Base-by-base conservation (phyloP, 2,797 vertebrate genomes). In the Liparis tanakae region DNA sequence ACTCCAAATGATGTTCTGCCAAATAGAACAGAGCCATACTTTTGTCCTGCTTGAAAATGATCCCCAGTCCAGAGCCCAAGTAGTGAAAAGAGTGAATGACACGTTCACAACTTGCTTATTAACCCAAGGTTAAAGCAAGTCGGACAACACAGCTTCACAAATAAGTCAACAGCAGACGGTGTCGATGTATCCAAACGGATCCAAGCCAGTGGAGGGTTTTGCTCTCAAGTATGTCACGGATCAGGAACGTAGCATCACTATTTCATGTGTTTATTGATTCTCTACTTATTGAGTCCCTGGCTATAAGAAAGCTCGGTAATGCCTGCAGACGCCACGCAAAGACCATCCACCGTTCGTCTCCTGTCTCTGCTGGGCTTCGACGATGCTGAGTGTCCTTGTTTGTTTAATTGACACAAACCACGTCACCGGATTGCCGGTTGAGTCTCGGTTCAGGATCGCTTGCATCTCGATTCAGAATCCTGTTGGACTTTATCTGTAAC, bases 1-100 rank as follows among this genome's bases (percentile, higher is more conserved):
- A 63, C 75, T 75, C 51, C 54, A 53, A 75, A 84, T 78, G 78
- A 5, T 79, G 82, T 72, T 75, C 58, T 63, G 63, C 48, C 39
- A 51, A 73, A 76, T 79, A 76, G 70, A 81, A 82, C 83, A 83
- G 82, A 76, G 70, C 67, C 57, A 76, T 56, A 33, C 70, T 46
- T 22, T 78, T 41, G 57, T 57, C 36, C 37, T 66, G 72, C 39
- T 77, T 73, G 14, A 76, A 43, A 57, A 77, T 65, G 6, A 43
- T 71, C 58, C 54, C 20, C 64, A 51, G 80, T 70, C 69, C 70
- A 82, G 63, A 79, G 67, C 33, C 55, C 66, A 65, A 73, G 67
- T 48, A 61, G 58, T 54, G 57, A 46, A 80, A 74, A 73, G 37
- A 57, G 71, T 8, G 7, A 74, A 55, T 58, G 33, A 65, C 72